These are phyloP conservation scores for Ptilorrhoa leucosticta DNA, from an alignment of 2,113 vertebrate genomes.

Conservation along the genomic window DNA sequence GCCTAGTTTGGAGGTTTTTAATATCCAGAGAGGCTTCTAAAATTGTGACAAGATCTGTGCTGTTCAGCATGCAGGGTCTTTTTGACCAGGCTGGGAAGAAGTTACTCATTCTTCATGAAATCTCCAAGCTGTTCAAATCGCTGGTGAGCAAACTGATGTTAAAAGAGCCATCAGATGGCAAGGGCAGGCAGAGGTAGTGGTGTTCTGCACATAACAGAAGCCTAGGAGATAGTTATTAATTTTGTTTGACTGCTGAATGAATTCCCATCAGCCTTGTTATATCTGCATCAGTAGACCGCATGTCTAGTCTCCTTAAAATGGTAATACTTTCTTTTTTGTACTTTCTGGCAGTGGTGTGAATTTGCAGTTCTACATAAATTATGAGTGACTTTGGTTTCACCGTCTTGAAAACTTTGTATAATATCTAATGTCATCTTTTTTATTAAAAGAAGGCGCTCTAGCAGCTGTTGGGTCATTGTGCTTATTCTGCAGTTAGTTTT, in stretches of 20 bases:
- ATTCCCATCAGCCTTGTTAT: constrained; percentile 27
- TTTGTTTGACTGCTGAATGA: constrained; percentile 18
- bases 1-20: not conserved
- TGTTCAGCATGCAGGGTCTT: not conserved
- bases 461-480: not conserved
- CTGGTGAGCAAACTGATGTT: not conserved
- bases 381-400: not conserved
- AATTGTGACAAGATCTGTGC: not conserved
- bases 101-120: not conserved
- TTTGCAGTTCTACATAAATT: not conserved
- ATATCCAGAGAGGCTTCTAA: not conserved
- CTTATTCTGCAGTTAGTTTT: constrained; percentile 21
- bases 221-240: not conserved
- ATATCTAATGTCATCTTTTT: not conserved
- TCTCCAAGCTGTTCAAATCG: not conserved
- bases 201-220: not conserved
- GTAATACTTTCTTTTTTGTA: not conserved
- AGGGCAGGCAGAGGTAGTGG: not conserved
- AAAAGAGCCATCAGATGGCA: not conserved
- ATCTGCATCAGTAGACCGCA: not conserved
- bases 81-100: not conserved
- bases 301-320: not conserved
- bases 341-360: not conserved
- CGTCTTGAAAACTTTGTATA: not conserved
- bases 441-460: not conserved